These are phyloP conservation scores for Mobula birostris DNA, from an alignment of 2,113 vertebrate species.

Conservation along the genomic window DNA sequence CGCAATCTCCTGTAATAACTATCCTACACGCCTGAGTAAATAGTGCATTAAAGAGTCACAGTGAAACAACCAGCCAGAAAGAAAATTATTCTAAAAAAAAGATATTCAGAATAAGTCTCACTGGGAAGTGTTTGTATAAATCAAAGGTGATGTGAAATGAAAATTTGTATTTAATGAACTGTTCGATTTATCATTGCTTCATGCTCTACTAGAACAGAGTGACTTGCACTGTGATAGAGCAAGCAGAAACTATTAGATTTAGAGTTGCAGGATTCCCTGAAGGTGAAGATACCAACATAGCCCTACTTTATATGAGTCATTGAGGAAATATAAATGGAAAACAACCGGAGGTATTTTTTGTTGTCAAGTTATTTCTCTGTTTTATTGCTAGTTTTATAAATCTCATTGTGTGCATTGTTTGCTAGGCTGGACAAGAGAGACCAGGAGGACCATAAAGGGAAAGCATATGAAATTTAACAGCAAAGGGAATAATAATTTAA, in stretches of 20 bases:
- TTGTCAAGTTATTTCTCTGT: conserved; percentile 32
- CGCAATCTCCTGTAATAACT: conserved; percentile 23
- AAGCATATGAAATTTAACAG: conserved; percentile 1
- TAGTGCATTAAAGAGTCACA: conserved; percentile 19
- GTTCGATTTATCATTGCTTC: background rate
- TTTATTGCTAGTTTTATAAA: conserved; percentile 36
- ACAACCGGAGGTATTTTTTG: conserved; percentile 30
- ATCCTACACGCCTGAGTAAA: conserved; percentile 13
- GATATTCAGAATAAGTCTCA: background rate
- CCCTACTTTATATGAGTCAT: background rate
- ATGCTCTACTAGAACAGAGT: background rate
- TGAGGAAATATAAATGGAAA: conserved; percentile 37
- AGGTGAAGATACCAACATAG: background rate
- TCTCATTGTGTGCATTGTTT: conserved; percentile 10
- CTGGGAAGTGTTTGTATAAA: conserved; percentile 12
- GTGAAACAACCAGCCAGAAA: conserved; percentile 28
- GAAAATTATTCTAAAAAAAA: conserved; percentile 20
- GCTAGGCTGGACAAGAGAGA: conserved; percentile 5
- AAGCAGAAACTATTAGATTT: conserved; percentile 7
- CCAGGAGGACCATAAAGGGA: background rate
- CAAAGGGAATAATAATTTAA: background rate
- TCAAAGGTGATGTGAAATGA: conserved; percentile 32
- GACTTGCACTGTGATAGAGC: background rate
- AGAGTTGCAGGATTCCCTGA: background rate
- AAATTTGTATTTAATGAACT: conserved; percentile 33